phyloP scores from a whole-genome alignment of 2,888 invertebrate genomes.

The Parnassius orleans region DNA sequence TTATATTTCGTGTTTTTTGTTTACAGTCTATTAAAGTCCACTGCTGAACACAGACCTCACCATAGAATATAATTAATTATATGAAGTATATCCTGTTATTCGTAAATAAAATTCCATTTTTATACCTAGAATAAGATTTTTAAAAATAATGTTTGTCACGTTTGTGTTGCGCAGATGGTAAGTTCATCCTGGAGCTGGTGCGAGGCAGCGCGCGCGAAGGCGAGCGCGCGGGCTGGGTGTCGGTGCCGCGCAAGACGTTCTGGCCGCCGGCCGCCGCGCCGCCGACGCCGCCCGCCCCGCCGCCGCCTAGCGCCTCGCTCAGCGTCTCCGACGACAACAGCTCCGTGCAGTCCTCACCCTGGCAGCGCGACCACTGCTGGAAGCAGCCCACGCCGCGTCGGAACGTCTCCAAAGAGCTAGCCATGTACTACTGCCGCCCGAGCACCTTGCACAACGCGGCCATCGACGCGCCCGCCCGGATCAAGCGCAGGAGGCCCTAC shows the following conservation, averaged over 20 bases:
- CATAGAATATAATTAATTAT: too few relatives aligned
- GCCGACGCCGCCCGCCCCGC: constrained; percentile 75
- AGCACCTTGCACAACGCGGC: constrained; percentile 69
- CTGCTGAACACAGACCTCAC: too few relatives aligned
- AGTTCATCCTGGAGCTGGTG: constrained; percentile 92
- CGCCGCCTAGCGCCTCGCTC: constrained; percentile 83
- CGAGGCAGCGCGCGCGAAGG: constrained; percentile 81
- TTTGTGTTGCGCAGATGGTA: constrained; percentile 85
- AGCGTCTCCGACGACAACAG: constrained; percentile 95
- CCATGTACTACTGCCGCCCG: constrained; percentile 85
- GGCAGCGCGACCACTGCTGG: constrained; percentile 94
- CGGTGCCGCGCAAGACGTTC: constrained; percentile 93
- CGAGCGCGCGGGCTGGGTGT: constrained; percentile 93
- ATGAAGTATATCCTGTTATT: too few relatives aligned
- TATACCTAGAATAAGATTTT: background rate
- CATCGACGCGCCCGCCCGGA: constrained; percentile 65
- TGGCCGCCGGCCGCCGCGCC: constrained; percentile 90
- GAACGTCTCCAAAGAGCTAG: constrained; percentile 87
- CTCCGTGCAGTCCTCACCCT: constrained; percentile 93
- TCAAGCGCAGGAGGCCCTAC: constrained; percentile 85
- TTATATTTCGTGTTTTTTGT: too few relatives aligned
- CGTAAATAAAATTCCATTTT: background rate
- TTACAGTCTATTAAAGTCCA: too few relatives aligned
- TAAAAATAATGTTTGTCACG: background rate
- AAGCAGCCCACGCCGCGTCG: constrained; percentile 89